These are phyloP conservation scores for Melanerpes formicivorus DNA, from an alignment of 2,113 vertebrate species.

Conservation along the genomic window DNA sequence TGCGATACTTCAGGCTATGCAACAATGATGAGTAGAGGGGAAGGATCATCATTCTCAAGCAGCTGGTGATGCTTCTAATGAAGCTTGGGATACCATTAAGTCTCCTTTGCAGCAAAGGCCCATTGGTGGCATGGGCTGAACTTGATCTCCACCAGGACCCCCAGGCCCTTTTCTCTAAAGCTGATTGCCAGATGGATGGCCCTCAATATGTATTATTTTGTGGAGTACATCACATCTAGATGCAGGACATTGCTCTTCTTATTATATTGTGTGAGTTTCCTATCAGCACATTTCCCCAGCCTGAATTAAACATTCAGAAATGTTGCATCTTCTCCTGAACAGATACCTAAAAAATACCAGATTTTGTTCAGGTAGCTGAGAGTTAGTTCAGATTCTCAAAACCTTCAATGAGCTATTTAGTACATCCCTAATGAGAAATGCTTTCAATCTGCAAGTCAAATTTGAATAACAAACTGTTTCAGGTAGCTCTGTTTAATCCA, in stretches of 20 bases:
- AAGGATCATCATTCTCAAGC: not conserved
- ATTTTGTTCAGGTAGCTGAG: not conserved
- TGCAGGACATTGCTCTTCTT: not conserved
- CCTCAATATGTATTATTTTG: not conserved
- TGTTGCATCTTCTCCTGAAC: not conserved
- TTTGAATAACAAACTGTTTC: not conserved
- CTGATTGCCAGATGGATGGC: not conserved
- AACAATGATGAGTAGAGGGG: not conserved
- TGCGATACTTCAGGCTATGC: not conserved
- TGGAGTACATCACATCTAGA: not conserved
- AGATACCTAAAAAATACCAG: not conserved
- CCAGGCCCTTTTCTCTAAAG: not conserved
- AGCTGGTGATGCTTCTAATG: no score
- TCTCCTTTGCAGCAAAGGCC: no score
- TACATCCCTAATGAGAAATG: not conserved
- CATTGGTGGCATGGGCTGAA: rapidly evolving
- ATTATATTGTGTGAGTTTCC: not conserved
- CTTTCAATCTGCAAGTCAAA: not conserved
- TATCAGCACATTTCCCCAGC: not conserved
- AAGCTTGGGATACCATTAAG: no score
- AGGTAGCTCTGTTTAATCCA: not conserved
- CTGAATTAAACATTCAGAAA: not conserved
- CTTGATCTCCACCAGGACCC: not conserved
- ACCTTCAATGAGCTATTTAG: not conserved
- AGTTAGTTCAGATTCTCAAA: not conserved